Evolutionary conservation across 2,797 vertebrate genomes (phyloP).

Genomic region (Megalops cyprinoides): DNA sequence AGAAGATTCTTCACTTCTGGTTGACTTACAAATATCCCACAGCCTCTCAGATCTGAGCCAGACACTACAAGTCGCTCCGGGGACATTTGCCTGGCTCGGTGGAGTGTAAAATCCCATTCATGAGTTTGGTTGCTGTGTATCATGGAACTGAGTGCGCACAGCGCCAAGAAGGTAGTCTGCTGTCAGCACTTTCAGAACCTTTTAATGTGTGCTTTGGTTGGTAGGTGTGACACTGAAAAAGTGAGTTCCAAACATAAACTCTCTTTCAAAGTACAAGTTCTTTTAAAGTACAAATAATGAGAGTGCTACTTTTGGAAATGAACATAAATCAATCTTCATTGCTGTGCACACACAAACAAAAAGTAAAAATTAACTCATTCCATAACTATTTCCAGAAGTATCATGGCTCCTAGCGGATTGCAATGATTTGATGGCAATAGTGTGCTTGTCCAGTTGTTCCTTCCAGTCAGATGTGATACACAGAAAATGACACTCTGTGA

Average conservation of each 20-base stretch:
- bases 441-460: neutral
- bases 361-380: no score
- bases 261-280: no score
- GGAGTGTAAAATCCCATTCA: conserved; percentile 11
- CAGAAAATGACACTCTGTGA: neutral
- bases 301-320: neutral
- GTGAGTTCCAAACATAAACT: no score
- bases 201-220: neutral
- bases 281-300: conserved; percentile 13
- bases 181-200: neutral
- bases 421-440: neutral
- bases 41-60: neutral
- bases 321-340: no score
- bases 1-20: neutral
- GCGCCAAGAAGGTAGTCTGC: no score
- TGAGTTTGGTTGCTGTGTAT: neutral
- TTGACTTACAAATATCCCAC: neutral
- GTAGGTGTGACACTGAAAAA: neutral
- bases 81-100: neutral
- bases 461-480: neutral
- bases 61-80: neutral
- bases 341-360: no score
- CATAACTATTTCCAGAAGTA: no score
- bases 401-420: neutral
- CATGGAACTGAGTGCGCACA: neutral